phyloP scores from a whole-genome alignment of 2,113 vertebrate genomes.

The Pelecanus crispus region DNA sequence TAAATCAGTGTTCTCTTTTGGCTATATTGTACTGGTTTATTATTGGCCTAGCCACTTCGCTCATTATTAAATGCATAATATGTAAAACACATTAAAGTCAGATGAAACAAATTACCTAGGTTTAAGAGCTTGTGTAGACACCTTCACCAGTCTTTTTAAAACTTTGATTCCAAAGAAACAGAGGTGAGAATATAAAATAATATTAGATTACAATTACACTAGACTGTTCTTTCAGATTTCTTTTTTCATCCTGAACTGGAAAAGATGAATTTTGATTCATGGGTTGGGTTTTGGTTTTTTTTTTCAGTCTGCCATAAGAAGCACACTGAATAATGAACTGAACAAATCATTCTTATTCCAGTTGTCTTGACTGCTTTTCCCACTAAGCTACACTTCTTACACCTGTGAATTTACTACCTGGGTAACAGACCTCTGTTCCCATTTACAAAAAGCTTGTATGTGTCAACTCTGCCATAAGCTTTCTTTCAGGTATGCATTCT shows the following conservation, averaged over 20 bases:
- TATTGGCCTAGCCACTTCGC: constrained; percentile 66
- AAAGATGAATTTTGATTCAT: constrained; percentile 22
- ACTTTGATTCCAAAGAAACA: constrained; percentile 50
- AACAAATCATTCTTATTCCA: neutral
- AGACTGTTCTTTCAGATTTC: neutral
- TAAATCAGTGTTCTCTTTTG: constrained; percentile 73
- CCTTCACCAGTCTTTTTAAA: constrained; percentile 35
- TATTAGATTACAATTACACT: neutral
- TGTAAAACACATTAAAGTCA: constrained; percentile 57
- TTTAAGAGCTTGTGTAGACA: constrained; percentile 51
- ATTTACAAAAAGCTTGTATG: neutral
- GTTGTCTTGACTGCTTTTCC: neutral
- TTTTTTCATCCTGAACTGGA: constrained; percentile 3
- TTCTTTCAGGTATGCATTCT: neutral
- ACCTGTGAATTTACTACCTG: neutral
- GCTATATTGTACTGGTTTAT: constrained; percentile 78
- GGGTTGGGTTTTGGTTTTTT: too few relatives aligned
- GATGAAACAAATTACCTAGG: constrained; percentile 62
- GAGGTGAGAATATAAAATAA: constrained; percentile 38
- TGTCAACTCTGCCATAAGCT: neutral
- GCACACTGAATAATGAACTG: neutral
- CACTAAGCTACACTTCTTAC: neutral
- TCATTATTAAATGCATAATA: constrained; percentile 70
- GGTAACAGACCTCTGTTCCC: neutral
- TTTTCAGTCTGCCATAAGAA: neutral